Base-by-base conservation (phyloP, 2,797 vertebrate species). In the Cryptoprocta ferox region DNA sequence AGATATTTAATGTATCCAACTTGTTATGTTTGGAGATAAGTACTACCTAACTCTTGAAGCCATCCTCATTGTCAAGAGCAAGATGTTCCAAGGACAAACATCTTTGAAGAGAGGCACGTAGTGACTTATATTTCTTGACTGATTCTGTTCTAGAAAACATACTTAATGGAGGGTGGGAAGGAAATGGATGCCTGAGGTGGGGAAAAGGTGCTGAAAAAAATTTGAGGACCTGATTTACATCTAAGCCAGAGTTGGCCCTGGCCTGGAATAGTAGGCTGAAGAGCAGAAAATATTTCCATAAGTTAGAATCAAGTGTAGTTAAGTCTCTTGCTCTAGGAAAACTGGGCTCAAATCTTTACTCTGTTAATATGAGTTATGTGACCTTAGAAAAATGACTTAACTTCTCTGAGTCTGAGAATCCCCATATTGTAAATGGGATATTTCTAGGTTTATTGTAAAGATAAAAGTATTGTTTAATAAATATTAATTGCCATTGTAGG, bases 81-180 rank as follows among this genome's bases (percentile, higher is more conserved):
- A 45, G 37, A 19, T 91, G 42, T 92, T 92, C 95, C 28, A 90
- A 97, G 76, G 94, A 65, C 12, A 97, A 83, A 91, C 71, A 32
- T 86, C 48, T 48, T 26, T 66, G 45, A 86, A 5, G 15, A 42
- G 14, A 66, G 65, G 56, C 45, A 48, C 26, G 15, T 30, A 66
- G 45, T 53, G 76, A 76, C 48, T 88, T 89, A 59, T 5, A 48
- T 94, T 90, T 85, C 18, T 50, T 78, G 30, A 73, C 0, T 53
- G 48, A 24, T 84, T 92, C 19, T 92, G 61, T 87, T 61, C 70
- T 94, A 42, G 71, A 53, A 97, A 78, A 78, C 7, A 76, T 37
- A 19, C 15, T 63, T 79, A 85, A 26, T 63, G 35, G 35, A 83
- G 28, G 5, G 4, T 87, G 39, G 42, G 39, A 83, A 86, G 32